Base-by-base conservation (phyloP, 2,113 vertebrate genomes). In the Passer montanus region DNA sequence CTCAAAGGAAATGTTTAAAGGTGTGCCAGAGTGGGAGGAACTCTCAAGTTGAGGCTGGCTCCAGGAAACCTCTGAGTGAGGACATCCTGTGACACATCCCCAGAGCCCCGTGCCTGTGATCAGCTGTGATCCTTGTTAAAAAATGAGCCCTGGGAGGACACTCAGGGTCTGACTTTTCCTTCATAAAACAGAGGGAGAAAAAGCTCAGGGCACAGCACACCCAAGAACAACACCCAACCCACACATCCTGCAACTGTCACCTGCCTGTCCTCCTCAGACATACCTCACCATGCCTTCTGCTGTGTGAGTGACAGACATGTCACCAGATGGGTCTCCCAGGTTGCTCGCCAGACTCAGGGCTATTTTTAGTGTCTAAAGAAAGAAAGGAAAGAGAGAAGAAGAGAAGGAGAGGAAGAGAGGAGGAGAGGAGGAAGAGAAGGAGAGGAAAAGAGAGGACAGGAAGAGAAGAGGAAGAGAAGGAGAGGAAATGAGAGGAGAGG, bases 241-340 rank as follows among this genome's bases (percentile, higher is more conserved):
- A 64, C 26, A 39, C 7, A 59, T 11, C 22, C 49, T 58, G 49
- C 44, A 76, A 21, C 28, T 44, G 52, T 9, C 58, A 58, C 49
- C 0, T 41, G 56, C 31, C 79, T 26, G 31, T 59, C 52, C 47
- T 74, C 28, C 80, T 92, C 67, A 90, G 70, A 97, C 97, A 90
- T 97, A 99, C 99, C 99, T 99, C 81, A 99, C 85, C 99, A 99
- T 99, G 94, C 98, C 98, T 68, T 98, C 95, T 62, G 98, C 98
- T 68, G 95, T 91, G 30, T 98, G 98, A 62, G 97, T 93, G 75
- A 99, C 69, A 4, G 99, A 98, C 33, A 96, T 20, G n/a, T 99
- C 98, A 70, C 97, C 98, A 93, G 97, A 92, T 11, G 99, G 98
- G 97, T 99, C 99, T 91, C 99, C 99, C 59, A 99, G 98, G 90